These are phyloP conservation scores for Lepidocolaptes lacrymiger DNA, from an alignment of 2,797 vertebrate species.

Conservation along the genomic window DNA sequence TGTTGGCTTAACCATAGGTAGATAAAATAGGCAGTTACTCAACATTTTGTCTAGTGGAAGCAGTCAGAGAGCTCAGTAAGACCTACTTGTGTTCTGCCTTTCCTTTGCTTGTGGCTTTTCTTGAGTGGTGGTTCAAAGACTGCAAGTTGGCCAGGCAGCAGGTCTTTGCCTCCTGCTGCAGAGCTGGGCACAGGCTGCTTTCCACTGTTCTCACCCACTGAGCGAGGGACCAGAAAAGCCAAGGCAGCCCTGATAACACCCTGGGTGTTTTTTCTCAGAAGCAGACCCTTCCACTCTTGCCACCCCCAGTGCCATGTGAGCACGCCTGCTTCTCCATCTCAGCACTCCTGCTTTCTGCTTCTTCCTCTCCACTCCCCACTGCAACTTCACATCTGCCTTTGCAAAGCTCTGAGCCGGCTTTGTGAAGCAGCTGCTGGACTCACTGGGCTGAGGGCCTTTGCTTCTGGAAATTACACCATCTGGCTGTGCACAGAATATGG, in stretches of 20 bases:
- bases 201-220: fast-evolving
- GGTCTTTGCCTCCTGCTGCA: background rate
- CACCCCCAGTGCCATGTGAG: fast-evolving
- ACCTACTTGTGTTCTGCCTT: background rate
- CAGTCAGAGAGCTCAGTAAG: background rate
- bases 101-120: background rate
- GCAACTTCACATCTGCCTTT: background rate
- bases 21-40: background rate
- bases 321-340: background rate
- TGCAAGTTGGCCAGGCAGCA: background rate
- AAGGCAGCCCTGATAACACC: fast-evolving
- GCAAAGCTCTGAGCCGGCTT: background rate
- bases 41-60: background rate
- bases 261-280: background rate
- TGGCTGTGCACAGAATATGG: background rate
- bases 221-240: background rate
- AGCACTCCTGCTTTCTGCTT: background rate
- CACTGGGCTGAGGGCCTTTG: background rate
- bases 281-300: background rate
- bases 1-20: background rate
- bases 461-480: constrained; percentile 43
- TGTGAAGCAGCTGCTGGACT: background rate
- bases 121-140: background rate
- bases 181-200: background rate
- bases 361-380: background rate